Evolutionary conservation across 2,888 invertebrate genomes (phyloP), one percentile per base, ranked within the genome.

Genomic region (Dinocampus coccinellae): DNA sequence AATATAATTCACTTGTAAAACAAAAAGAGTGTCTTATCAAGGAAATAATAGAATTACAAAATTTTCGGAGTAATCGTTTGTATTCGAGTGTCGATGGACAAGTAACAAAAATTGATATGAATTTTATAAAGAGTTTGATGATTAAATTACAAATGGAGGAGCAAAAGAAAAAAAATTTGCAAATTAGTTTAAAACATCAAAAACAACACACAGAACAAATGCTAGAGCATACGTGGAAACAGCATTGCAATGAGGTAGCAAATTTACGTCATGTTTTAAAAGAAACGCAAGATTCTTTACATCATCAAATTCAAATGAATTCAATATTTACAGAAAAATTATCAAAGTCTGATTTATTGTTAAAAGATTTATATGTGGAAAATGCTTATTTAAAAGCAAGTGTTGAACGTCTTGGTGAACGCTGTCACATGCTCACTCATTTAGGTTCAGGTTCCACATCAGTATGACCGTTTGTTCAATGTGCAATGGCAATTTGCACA

Each of bases 301-400:
- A 90, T 62, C 88, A 90, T 69, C 90, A 91, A 79, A 87, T 90
- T 57, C 82, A 89, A 73, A 85, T 89, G 53, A 89, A 89, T 79
- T 89, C 89, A 76, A 90, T 78, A 24, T 89, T 93, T 88, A 88
- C 90, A 67, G 92, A 94, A 81, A 92, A 93, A 76, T 89, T 95
- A 71, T 91, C 92, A 47, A 91, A 91, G 81, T 92, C 94, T 16
- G 95, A 95, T 87, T 85, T 93, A 80, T 89, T 95, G 58, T 93
- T 94, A 24, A 94, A 94, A 88, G 95, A 95, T 83, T 89, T 96
- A 74, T 96, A 93, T 88, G 91, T 95, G 64, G 95, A 96, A 88
- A 96, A 96, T 89, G 93, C 95, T 67, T 93, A 93, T 86, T 90
- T 96, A 72, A 90, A 92, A 72, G 92, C 92, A 22, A 92, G 91